These are phyloP conservation scores for Melanotaenia duboulayi DNA, from an alignment of 2,113 vertebrate species.

Conservation along the genomic window DNA sequence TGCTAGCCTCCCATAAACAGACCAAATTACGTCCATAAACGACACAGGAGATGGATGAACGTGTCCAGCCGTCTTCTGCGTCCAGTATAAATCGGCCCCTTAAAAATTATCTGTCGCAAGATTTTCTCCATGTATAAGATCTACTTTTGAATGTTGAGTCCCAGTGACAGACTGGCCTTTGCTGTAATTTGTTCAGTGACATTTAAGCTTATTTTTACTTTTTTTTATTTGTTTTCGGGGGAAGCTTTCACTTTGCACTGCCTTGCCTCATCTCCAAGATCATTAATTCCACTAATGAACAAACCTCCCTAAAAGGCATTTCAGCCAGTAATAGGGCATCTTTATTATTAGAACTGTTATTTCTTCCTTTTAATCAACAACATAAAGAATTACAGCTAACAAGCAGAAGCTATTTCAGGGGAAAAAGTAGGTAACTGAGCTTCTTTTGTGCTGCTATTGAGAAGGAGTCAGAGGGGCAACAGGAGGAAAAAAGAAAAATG, in stretches of 20 bases:
- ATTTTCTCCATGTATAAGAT: neutral
- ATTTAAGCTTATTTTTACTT: constrained; percentile 21
- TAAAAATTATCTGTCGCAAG: neutral
- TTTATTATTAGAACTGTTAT: constrained; percentile 37
- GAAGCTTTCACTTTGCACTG: neutral
- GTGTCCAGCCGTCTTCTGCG: no score
- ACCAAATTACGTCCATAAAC: no score
- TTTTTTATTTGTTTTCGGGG: neutral
- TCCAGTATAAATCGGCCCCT: no score
- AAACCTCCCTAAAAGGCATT: constrained; percentile 23
- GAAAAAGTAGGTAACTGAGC: neutral
- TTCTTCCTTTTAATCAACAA: no score
- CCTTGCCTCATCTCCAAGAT: constrained; percentile 25
- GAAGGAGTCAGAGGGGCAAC: constrained; percentile 15
- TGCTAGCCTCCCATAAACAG: no score
- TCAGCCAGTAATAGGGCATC: constrained; percentile 25
- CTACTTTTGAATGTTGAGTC: neutral
- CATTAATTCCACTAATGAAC: constrained; percentile 56
- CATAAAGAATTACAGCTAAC: neutral
- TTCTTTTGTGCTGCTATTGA: constrained; percentile 22
- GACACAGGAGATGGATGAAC: no score
- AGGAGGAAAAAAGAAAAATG: constrained; percentile 38
- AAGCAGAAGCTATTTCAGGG: constrained; percentile 3
- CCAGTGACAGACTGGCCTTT: constrained; percentile 11
- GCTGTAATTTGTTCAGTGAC: constrained; percentile 4